Evolutionary conservation across 2,797 vertebrate species (phyloP), one percentile per base, ranked within the genome.

Genomic region (Euphonia xanthogaster): DNA sequence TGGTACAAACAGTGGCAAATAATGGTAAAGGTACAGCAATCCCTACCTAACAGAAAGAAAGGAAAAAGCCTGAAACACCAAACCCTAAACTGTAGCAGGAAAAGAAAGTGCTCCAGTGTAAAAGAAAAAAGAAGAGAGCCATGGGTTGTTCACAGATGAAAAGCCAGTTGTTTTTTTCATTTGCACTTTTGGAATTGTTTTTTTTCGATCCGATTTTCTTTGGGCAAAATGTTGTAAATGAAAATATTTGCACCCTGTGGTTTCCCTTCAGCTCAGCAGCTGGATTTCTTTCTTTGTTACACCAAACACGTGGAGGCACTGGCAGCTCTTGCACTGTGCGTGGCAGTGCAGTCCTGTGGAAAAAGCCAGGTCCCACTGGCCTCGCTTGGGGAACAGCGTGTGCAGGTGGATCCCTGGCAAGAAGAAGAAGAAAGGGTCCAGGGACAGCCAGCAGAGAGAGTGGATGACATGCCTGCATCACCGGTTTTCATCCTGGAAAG

Each of bases 161-260:
- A 96, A 88, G 68, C 74, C 39, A 27, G 39, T 67, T 89, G 27
- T 55, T 82, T 82, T 61, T 96, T 96, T 87, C 55, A 65, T 92
- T 96, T 97, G 95, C 97, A 97, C 96, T 97, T 97, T 96, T 76
- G 80, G 94, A 97, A 92, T 84, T 91, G 25, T 9, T 94, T 97
- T 95, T 95, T 90, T 92, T 92, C 28, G 5, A 14, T 96, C 97
- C 79, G 58, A 53, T 96, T 97, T 97, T 95, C 87, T 92, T 86
- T 88, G 82, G 77, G 80, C 45, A 68, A 61, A 90, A 91, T 93
- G 76, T 72, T 95, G 73, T 96, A 95, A 96, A 96, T 94, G 92
- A 77, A 94, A 82, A 72, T 79, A 79, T 91, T 95, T 86, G 48
- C 86, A 66, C 77, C 89, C 75, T 58, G 35, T 90, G 94, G 78